These are phyloP conservation scores for Gopherus evgoodei DNA, from an alignment of 2,113 vertebrate genomes.

Conservation along the genomic window DNA sequence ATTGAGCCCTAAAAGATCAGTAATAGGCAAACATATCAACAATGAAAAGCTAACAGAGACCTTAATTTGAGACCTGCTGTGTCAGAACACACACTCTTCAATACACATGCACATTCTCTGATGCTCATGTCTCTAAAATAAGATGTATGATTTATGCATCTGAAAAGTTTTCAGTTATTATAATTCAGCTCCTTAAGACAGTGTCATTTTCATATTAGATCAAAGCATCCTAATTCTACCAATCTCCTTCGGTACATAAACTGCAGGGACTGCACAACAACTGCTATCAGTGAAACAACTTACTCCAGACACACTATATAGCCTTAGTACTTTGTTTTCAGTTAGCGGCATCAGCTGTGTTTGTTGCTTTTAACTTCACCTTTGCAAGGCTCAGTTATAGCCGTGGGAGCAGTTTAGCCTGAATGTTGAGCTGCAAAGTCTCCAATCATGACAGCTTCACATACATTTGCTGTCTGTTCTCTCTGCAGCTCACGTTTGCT, in stretches of 20 bases:
- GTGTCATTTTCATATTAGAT: slow-evolving; percentile 44
- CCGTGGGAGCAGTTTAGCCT: background rate
- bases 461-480: background rate
- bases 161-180: background rate
- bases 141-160: background rate
- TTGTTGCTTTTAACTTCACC: slow-evolving; percentile 21
- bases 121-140: background rate
- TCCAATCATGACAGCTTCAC: background rate
- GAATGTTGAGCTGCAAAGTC: background rate
- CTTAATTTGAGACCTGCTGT: background rate
- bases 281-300: background rate
- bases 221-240: slow-evolving; percentile 46
- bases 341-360: background rate
- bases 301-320: background rate
- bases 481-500: background rate
- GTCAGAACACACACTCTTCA: background rate
- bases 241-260: slow-evolving; percentile 23
- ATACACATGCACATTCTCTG: background rate
- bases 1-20: background rate
- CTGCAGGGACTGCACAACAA: slow-evolving; percentile 38
- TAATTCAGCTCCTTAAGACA: slow-evolving; percentile 17
- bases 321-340: background rate
- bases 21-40: background rate
- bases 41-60: background rate
- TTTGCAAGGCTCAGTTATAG: background rate